Evolutionary conservation across 2,113 vertebrate genomes (phyloP).

Genomic region (Lophura nycthemera): DNA sequence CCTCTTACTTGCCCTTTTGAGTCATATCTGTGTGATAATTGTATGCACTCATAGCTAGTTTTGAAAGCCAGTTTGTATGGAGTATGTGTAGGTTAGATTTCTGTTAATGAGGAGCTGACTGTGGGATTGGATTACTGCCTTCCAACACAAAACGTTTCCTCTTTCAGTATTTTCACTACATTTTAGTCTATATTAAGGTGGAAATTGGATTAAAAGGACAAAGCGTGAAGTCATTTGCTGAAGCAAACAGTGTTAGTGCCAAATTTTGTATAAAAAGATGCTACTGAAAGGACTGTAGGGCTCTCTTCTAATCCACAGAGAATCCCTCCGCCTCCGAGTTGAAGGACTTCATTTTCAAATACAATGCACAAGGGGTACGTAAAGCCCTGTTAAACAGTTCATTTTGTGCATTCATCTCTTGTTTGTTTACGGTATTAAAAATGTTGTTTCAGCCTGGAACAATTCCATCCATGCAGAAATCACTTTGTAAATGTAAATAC

Average conservation of each 20-base stretch:
- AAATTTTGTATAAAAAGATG: constrained; percentile 55
- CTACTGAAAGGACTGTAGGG: neutral
- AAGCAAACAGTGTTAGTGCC: constrained; percentile 46
- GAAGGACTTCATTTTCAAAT: constrained; percentile 52
- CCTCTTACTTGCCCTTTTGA: neutral
- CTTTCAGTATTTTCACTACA: constrained; percentile 41
- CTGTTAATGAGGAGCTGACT: constrained; percentile 11
- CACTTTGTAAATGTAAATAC: constrained; percentile 46
- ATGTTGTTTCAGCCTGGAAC: constrained; percentile 37
- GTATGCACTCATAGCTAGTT: neutral
- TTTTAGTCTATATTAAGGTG: constrained; percentile 45
- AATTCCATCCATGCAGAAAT: constrained; percentile 55
- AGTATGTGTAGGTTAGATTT: neutral
- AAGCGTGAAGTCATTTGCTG: constrained; percentile 56
- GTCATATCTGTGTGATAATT: neutral
- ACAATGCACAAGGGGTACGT: constrained; percentile 53
- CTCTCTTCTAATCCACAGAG: constrained; percentile 43
- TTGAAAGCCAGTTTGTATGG: neutral
- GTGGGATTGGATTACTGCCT: constrained; percentile 41
- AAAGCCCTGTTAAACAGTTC: constrained; percentile 64
- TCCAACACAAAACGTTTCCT: constrained; percentile 24
- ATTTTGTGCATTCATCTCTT: constrained; percentile 58
- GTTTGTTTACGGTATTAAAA: constrained; percentile 60
- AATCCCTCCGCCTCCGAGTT: constrained; percentile 38
- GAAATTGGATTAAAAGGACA: constrained; percentile 68